Evolutionary conservation across 2,797 vertebrate genomes (phyloP), one percentile per base, ranked within the genome.

Genomic region (Orestias chungarensis): DNA sequence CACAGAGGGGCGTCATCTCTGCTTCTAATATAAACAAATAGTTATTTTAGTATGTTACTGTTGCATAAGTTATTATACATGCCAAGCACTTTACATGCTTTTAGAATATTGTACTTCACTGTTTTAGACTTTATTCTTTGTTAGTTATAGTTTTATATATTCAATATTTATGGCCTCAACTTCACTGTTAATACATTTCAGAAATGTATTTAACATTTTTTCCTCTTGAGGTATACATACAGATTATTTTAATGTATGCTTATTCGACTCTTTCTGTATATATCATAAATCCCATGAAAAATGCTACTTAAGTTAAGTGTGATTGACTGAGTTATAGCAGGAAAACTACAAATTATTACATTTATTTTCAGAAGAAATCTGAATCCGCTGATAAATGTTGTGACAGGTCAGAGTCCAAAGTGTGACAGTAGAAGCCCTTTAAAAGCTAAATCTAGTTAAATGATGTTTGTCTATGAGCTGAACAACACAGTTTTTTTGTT

Each of bases 401-500:
- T 1, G 23, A 23, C 49, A n/a, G 7, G 20, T 49, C 2, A n/a
- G 47, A 49, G 47, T 49, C 47, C 7, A 1, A 49, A 49, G 47
- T 49, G 47, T n/a, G n/a, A n/a, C n/a, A n/a, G n/a, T n/a, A n/a
- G n/a, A n/a, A n/a, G n/a, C n/a, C 40, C 65, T 61, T 38, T 18
- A 44, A 38, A 55, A 25, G 49, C 49, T 25, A 50, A n/a, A 50
- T 14, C 10, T 25, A 52, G 1, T 5, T 52, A 4, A 17, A 29
- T 23, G 6, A 15, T 65, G 35, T n/a, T 40, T 64, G n/a, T 43
- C 18, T 29, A 33, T 40, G 33, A 38, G 10, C 68, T 43, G 15
- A 29, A 20, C 23, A 10, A 61, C 18, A 44, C 2, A 12, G 23
- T 27, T 50, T 12, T 65, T 75, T 74, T 76, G 69, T 40, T 70